Percentiles rank a stretch among this genome's conserved stretches.
These are phyloP conservation scores for Boulengeromyrus knoepffleri DNA, from an alignment of 2,113 vertebrate species.

Conservation along the genomic window DNA sequence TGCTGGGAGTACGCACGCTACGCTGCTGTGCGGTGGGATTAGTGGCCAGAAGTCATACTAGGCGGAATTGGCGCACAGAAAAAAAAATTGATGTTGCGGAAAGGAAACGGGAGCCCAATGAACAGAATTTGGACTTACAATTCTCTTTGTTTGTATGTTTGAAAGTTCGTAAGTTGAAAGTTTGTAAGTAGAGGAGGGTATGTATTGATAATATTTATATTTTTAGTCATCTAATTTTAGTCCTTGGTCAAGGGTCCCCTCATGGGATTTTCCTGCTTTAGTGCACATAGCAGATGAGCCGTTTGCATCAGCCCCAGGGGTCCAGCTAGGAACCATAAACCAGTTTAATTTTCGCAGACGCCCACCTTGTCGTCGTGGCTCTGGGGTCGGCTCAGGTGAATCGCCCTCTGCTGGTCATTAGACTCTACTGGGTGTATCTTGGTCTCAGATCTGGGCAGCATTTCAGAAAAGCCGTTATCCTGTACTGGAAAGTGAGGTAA, in stretches of 20 bases:
- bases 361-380: slow-evolving; percentile 31
- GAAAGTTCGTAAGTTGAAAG: too few species aligned
- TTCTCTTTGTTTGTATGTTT: too few species aligned
- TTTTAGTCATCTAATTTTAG: not conserved
- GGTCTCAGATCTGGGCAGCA: slow-evolving; percentile 30
- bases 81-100: too few species aligned
- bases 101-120: too few species aligned
- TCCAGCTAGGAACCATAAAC: not conserved
- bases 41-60: too few species aligned
- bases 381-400: not conserved
- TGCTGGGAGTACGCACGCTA: too few species aligned
- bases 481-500: not conserved
- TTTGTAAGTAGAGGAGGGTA: too few species aligned
- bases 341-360: not conserved
- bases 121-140: too few species aligned
- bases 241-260: not conserved
- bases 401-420: not conserved
- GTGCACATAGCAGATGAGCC: not conserved
- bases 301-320: not conserved
- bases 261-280: not conserved
- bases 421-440: slow-evolving; percentile 31
- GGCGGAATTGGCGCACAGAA: too few species aligned
- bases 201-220: not conserved
- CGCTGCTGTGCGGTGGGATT: too few species aligned
- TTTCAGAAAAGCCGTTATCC: slow-evolving; percentile 24